phyloP scores from a whole-genome alignment of 1,140 invertebrate genomes.

The Atta cephalotes region DNA sequence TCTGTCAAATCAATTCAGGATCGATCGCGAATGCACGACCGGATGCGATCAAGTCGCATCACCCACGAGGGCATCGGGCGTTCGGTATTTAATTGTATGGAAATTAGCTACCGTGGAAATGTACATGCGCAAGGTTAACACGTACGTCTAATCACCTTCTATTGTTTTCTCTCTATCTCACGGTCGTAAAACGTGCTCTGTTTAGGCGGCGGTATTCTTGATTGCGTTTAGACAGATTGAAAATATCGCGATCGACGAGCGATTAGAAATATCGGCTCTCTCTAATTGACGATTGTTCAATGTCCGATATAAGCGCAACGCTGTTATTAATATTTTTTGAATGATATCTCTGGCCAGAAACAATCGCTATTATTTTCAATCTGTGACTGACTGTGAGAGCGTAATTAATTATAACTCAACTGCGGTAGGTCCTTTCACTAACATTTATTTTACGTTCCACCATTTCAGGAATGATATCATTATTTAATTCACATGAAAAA shows the following conservation, averaged over 20 bases:
- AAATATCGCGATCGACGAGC: neutral
- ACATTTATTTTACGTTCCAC: neutral
- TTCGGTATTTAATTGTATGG: conserved; percentile 48
- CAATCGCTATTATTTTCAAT: conserved; percentile 22
- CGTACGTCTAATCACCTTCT: conserved; percentile 20
- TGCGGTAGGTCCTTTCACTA: conserved; percentile 9
- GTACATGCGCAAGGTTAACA: conserved; percentile 41
- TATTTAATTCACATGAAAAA: conserved; percentile 1
- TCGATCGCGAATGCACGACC: conserved; percentile 38
- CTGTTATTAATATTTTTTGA: neutral
- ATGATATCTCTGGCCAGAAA: neutral
- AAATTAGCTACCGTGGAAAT: conserved; percentile 41
- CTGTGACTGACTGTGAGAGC: neutral
- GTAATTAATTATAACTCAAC: conserved; percentile 19
- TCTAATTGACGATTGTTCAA: neutral
- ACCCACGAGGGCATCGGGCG: conserved; percentile 20
- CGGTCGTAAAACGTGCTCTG: conserved; percentile 15
- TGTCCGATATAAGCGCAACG: neutral
- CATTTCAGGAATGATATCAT: neutral
- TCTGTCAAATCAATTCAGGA: conserved; percentile 43
- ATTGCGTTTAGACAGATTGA: neutral
- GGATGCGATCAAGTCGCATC: conserved; percentile 31
- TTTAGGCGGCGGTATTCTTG: neutral
- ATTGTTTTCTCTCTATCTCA: conserved; percentile 31
- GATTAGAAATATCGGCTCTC: neutral